These are phyloP conservation scores for Leptopilina boulardi DNA, from an alignment of 1,140 invertebrate species.

Conservation along the genomic window DNA sequence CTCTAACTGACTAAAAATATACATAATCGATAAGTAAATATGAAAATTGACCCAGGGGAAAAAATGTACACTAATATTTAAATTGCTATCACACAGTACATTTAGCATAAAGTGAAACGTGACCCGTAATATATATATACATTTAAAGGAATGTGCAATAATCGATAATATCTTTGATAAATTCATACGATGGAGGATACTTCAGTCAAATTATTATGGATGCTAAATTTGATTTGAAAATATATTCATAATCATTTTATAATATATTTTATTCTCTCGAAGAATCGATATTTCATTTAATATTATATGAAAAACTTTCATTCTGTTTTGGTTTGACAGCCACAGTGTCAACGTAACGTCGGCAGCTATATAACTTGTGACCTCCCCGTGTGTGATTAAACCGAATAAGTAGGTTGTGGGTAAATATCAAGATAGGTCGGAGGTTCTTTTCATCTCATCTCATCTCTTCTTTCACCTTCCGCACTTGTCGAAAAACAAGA, in stretches of 20 bases:
- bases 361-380: conserved; percentile 24
- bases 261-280: background rate
- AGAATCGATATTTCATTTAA: conserved; percentile 1
- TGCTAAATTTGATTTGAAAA: conserved; percentile 5
- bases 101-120: conserved; percentile 29
- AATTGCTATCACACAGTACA: background rate
- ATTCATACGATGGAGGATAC: background rate
- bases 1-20: background rate
- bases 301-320: background rate
- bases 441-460: too few relatives aligned
- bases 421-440: conserved; percentile 9
- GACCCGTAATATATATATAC: conserved; percentile 16
- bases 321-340: conserved; percentile 16
- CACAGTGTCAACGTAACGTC: conserved; percentile 11
- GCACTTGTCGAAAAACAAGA: conserved; percentile 1
- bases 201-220: background rate
- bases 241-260: background rate
- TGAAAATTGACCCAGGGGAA: background rate
- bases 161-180: conserved; percentile 19
- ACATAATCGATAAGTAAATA: conserved; percentile 23
- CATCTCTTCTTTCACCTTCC: background rate
- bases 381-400: conserved; percentile 9
- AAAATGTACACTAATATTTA: conserved; percentile 5
- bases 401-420: conserved; percentile 25
- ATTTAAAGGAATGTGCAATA: background rate